Evolutionary conservation across 2,797 vertebrate genomes (phyloP), one percentile per base, ranked within the genome.

Genomic region (Pseudomugil tenellus): DNA sequence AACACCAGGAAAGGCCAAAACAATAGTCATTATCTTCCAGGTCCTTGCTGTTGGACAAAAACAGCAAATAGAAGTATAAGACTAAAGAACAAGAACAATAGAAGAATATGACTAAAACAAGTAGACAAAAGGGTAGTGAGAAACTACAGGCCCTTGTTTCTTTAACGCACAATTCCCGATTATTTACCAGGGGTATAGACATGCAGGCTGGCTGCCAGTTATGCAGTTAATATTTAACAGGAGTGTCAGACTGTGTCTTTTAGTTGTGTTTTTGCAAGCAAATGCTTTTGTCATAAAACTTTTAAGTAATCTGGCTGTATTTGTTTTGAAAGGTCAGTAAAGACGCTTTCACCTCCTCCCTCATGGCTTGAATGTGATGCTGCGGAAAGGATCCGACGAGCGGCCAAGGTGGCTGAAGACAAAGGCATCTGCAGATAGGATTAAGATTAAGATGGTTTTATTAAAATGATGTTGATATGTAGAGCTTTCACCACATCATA

Each of bases 1-100:
- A 3, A 97, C 96, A 0, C 92, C 92, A 0, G 96, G 96, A 0
- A 96, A 0, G 0, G 96, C 96, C 87, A 97, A 26, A 34, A 90
- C 25, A 0, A 91, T 84, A 9, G 85, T 87, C 89, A 97, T 84
- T 0, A 94, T 73, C 89, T 93, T 95, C 96, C 96, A 97, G 54
- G 94, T 95, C 63, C 56, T 91, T 5, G 68, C 96, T 97, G 90
- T 14, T 12, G 49, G 62, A 65, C 0, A 62, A 63, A 68, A 3
- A 58, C 4, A 9, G 10, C 12, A 37, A 37, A 37, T 10, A 37
- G 13, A 37, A 14, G 10, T 14, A 4, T 16, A 4, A 14, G 4
- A 54, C 25, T 17, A 19, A 13, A n/a, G n/a, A n/a, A n/a, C n/a
- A 35, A 6, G 13, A 35, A 35, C 34, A 35, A 35, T 12, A 35